Evolutionary conservation across 2,888 invertebrate genomes (phyloP), one percentile per base, ranked within the genome.

Genomic region (Amblyteles armatorius): DNA sequence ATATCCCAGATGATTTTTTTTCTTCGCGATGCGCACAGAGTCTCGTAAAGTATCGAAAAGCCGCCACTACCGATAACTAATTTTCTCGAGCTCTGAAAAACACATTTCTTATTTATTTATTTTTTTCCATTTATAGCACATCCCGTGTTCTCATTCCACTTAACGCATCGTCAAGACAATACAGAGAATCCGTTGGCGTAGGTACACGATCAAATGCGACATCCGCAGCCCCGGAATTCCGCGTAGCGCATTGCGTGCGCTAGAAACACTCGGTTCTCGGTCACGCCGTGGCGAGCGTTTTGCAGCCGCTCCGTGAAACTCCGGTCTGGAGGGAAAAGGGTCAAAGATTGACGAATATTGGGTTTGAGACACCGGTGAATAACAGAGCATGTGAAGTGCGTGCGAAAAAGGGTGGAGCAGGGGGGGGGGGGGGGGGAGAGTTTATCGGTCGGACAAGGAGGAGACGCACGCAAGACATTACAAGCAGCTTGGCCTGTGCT

Each of bases 401-500:
- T 52, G 69, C 69, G 50, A 29, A 77, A 55, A 57, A 26, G 9
- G 13, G 13, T 13, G 44, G 79, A 55, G 74, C 82, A 74, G 63
- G 85, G 78, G 71, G 69, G 52, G 79, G 73, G 73, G 26, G 26
- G 26, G 26, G 26, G 2, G 44, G 9, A 52, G 48, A 57, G 55
- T 48, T 57, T 65, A 57, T 63, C 69, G 55, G 60, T 52, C 50
- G 73, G 71, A 77, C 83, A 78, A 86, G 88, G 86, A 88, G 88
- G 88, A 86, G 84, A 82, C 81, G 87, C 86, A 77, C 83, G 83
- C 78, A 87, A 88, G 78, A 76, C 55, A 65, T 69, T 57, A 67
- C 78, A 55, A 84, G 91, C 90, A 85, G 87, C 88, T 88, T 87
- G 89, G 90, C 91, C 90, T 88, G 91, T 90, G 91, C 91, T 91